Percentiles rank a stretch among this genome's conserved stretches.
These are phyloP conservation scores for Caenorhabditis sp. DNA, from an alignment of 2,888 invertebrate species.

Conservation along the genomic window DNA sequence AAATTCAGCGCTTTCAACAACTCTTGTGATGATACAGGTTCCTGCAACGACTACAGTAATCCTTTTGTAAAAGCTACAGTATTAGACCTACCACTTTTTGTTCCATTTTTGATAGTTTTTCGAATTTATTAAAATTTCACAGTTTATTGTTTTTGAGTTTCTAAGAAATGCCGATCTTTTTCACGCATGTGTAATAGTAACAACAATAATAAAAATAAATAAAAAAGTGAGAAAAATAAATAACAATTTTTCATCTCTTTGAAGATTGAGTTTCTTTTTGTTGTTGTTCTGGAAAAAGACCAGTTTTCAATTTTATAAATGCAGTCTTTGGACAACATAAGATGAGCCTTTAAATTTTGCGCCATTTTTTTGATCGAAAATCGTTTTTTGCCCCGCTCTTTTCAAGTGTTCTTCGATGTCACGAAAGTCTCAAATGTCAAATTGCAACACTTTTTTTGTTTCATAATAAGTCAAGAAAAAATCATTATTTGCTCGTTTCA, in stretches of 20 bases:
- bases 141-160: not conserved
- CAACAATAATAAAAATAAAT: too few species aligned
- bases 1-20: not conserved
- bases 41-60: not conserved
- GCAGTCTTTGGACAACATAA: too few species aligned
- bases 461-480: not conserved
- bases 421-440: not conserved
- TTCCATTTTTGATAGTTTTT: not conserved
- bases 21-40: not conserved
- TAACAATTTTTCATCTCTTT: too few species aligned
- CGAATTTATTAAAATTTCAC: not conserved
- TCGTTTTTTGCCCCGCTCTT: not conserved
- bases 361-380: not conserved
- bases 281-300: too few species aligned
- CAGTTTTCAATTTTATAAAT: too few species aligned
- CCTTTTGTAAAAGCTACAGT: not conserved
- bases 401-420: not conserved
- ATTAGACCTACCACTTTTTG: not conserved
- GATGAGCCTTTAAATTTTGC: too few species aligned
- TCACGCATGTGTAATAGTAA: not conserved
- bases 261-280: too few species aligned
- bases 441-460: conserved; percentile 1
- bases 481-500: not conserved
- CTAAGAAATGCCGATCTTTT: not conserved
- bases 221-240: too few species aligned